A percentile compares a stretch with the other conserved stretches of the same genome.
Evolutionary conservation across 2,113 vertebrate genomes (phyloP).

Genomic region (Heptranchias perlo): DNA sequence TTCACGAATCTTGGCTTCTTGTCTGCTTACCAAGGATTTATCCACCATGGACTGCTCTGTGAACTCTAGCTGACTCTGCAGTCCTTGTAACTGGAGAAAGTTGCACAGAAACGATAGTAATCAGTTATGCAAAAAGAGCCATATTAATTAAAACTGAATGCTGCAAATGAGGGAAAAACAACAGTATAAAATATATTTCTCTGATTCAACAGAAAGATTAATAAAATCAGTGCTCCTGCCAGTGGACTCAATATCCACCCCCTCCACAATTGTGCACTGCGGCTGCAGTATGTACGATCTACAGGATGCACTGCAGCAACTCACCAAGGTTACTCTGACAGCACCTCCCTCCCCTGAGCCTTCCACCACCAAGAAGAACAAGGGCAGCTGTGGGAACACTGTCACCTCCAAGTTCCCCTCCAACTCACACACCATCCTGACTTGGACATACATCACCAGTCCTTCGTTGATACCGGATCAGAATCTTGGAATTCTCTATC

Average conservation of each 20-base stretch:
- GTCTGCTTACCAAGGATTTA: conserved; percentile 86
- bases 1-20: conserved; percentile 91
- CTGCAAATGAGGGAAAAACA: neutral
- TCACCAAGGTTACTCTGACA: neutral
- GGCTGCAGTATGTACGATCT: neutral
- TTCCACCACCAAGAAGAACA: neutral
- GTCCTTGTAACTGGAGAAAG: conserved; percentile 70
- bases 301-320: neutral
- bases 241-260: neutral
- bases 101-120: neutral
- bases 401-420: neutral
- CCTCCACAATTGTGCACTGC: neutral
- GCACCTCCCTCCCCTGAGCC: neutral
- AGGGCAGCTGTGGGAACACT: neutral
- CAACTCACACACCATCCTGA: neutral
- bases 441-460: neutral
- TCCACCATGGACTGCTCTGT: conserved; percentile 98
- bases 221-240: neutral
- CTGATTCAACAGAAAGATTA: neutral
- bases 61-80: conserved; percentile 94
- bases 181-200: neutral
- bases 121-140: neutral
- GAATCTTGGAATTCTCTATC: neutral
- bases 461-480: neutral
- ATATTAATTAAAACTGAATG: neutral